These are phyloP conservation scores for Melanogrammus aeglefinus DNA, from an alignment of 2,797 vertebrate species.

Conservation along the genomic window DNA sequence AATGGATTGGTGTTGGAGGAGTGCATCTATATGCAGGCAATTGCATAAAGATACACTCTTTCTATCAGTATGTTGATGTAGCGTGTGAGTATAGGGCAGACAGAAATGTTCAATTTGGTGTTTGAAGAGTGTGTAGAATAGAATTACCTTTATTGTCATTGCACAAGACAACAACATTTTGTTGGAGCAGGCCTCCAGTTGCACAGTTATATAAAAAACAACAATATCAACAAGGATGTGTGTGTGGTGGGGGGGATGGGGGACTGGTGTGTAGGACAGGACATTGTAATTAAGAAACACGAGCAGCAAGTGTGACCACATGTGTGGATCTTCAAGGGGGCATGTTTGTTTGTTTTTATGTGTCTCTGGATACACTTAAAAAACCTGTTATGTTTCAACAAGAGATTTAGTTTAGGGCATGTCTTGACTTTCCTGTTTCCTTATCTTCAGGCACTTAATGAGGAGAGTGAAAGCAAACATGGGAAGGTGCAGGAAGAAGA, in stretches of 20 bases:
- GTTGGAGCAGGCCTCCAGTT: too few species aligned
- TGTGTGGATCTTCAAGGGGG: too few species aligned
- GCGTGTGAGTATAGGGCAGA: too few species aligned
- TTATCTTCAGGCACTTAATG: neutral
- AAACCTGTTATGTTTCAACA: constrained; percentile 31
- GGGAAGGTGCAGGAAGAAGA: neutral
- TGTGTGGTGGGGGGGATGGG: neutral
- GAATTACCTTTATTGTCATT: too few species aligned
- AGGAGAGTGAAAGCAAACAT: neutral
- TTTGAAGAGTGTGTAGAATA: neutral
- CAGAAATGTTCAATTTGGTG: neutral
- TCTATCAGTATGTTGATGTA: too few species aligned
- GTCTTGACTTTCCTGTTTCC: constrained; percentile 54
- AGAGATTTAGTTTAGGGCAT: constrained; percentile 2
- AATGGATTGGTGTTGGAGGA: too few species aligned
- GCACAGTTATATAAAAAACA: too few species aligned
- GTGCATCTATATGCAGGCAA: too few species aligned
- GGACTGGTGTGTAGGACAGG: neutral
- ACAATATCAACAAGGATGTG: neutral
- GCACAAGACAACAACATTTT: too few species aligned
- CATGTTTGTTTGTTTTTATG: neutral
- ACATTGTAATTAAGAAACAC: too few species aligned
- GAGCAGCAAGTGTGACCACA: too few species aligned
- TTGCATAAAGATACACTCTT: neutral
- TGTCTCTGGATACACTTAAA: constrained; percentile 15